Evolutionary conservation across 2,797 vertebrate species (phyloP).

Genomic region (Pitangus sulphuratus): DNA sequence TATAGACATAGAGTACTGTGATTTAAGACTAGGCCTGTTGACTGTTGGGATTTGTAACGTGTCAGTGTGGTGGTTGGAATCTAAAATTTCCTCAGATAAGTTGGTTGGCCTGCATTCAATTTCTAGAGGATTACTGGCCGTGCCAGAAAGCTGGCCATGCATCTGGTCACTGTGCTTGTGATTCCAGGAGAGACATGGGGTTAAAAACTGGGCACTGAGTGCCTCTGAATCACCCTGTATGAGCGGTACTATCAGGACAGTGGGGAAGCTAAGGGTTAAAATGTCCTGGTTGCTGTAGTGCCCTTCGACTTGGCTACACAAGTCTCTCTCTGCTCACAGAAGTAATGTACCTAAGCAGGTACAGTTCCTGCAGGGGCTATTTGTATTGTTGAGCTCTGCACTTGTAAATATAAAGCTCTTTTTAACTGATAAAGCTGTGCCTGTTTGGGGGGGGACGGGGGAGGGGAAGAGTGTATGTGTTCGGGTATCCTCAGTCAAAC

Average conservation of each 20-base stretch:
- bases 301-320: neutral
- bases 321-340: neutral
- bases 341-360: neutral
- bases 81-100: constrained; percentile 4
- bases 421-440: neutral
- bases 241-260: neutral
- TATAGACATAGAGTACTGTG: neutral
- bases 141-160: neutral
- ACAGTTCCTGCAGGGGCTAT: neutral
- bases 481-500: neutral
- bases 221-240: neutral
- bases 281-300: neutral
- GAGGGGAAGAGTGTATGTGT: neutral
- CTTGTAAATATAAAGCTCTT: neutral
- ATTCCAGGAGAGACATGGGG: neutral
- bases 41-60: neutral
- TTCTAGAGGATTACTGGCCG: neutral
- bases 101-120: neutral
- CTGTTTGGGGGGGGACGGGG: neutral
- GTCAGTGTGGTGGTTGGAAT: neutral
- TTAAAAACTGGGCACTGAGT: neutral
- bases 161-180: neutral
- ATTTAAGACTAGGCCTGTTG: neutral
- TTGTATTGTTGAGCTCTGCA: neutral
- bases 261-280: neutral